Evolutionary conservation across 1,140 invertebrate species (phyloP).

Genomic region (Drosophila carrolli): DNA sequence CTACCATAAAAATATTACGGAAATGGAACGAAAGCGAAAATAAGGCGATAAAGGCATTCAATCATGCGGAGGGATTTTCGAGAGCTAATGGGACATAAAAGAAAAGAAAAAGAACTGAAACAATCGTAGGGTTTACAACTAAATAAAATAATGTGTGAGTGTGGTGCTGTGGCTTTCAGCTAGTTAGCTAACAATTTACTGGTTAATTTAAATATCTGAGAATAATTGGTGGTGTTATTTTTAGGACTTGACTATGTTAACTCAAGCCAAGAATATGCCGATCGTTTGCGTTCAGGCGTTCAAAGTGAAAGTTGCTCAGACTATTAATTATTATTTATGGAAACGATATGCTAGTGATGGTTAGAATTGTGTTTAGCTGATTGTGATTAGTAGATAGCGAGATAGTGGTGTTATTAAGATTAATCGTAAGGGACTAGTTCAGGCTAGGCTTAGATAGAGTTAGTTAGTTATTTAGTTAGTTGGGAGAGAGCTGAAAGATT

Average conservation of each 20-base stretch:
- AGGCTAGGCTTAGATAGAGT: slow-evolving; percentile 40
- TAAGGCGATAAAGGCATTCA: slow-evolving; percentile 30
- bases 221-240: slow-evolving; percentile 30
- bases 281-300: slow-evolving; percentile 34
- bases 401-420: slow-evolving; percentile 28
- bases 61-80: slow-evolving; percentile 27
- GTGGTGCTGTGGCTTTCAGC: slow-evolving; percentile 59
- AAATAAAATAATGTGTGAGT: slow-evolving; percentile 50
- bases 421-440: slow-evolving; percentile 21
- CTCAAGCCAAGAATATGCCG: slow-evolving; percentile 39
- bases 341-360: slow-evolving; percentile 43
- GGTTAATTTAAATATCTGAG: slow-evolving; percentile 24
- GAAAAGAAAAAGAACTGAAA: slow-evolving; percentile 9
- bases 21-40: slow-evolving; percentile 37
- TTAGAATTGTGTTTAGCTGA: slow-evolving; percentile 37
- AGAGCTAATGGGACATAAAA: slow-evolving; percentile 7
- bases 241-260: slow-evolving; percentile 32
- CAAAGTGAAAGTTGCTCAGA: slow-evolving; percentile 45
- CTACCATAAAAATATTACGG: slow-evolving; percentile 21
- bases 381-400: slow-evolving; percentile 49
- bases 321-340: slow-evolving; percentile 39
- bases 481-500: slow-evolving; percentile 65
- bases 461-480: slow-evolving; percentile 57
- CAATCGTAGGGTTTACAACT: slow-evolving; percentile 14
- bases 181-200: slow-evolving; percentile 45